A percentile compares a stretch with the other conserved stretches of the same genome.
Conservation (phyloP, 2,797 vertebrate species). For the Gymnothorax reevesii region DNA sequence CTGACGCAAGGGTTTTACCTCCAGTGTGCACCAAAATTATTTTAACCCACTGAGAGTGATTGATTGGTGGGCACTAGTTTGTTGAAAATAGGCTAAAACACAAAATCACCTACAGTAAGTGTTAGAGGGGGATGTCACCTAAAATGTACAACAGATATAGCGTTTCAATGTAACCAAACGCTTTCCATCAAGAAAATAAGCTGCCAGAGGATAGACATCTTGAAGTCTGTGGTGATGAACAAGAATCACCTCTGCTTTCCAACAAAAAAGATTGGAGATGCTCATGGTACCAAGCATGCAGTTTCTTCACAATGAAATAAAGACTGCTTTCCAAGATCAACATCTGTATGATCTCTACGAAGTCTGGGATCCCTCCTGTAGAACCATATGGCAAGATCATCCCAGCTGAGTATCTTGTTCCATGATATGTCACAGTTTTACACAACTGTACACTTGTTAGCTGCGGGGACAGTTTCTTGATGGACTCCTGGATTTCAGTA, state of each 20-base stretch:
- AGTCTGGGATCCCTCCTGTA: conserved; percentile 33
- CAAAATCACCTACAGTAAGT: neutral
- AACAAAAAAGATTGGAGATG: conserved; percentile 27
- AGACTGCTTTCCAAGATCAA: conserved; percentile 15
- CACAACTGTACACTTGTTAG: too few species aligned
- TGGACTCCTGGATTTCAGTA: too few species aligned
- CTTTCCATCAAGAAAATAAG: conserved; percentile 33
- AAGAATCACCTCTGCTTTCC: conserved; percentile 4
- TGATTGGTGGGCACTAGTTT: neutral
- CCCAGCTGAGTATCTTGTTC: too few species aligned
- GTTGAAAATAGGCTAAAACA: too few species aligned
- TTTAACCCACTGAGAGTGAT: conserved; percentile 6
- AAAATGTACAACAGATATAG: conserved; percentile 19
- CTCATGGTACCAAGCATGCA: conserved; percentile 24
- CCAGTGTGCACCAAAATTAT: conserved; percentile 11
- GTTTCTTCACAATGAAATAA: conserved; percentile 30
- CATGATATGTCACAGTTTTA: too few species aligned
- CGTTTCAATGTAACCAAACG: conserved; percentile 19
- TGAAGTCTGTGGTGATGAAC: conserved; percentile 30
- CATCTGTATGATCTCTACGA: conserved; percentile 26
- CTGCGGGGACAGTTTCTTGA: too few species aligned
- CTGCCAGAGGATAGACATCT: conserved; percentile 29
- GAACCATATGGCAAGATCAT: conserved; percentile 24
- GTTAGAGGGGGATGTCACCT: neutral
- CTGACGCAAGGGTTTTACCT: neutral